Percentiles rank a stretch among this genome's conserved stretches.
Conservation (phyloP, 2,113 vertebrate species). For the Prunella himalayana region DNA sequence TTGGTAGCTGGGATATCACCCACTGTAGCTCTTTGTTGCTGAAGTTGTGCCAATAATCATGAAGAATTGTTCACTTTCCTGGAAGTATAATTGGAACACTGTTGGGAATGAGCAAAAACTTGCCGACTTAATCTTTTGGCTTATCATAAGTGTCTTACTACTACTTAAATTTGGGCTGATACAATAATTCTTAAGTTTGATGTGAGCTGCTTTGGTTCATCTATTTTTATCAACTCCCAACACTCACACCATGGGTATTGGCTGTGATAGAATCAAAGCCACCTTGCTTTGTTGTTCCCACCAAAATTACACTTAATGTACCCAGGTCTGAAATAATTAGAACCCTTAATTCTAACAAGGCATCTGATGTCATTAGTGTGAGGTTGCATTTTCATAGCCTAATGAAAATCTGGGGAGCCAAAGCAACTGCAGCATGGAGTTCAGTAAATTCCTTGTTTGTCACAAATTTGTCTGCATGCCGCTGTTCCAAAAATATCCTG, state of each 20-base stretch:
- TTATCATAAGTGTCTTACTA: not conserved
- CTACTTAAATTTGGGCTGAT: not conserved
- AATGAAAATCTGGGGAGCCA: not conserved
- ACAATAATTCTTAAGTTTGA: not conserved
- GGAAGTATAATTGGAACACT: not conserved
- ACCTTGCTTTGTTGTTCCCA: not conserved
- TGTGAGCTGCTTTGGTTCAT: not conserved
- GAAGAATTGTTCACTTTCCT: not conserved
- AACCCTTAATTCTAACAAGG: not conserved
- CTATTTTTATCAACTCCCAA: not conserved
- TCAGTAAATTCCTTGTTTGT: not conserved
- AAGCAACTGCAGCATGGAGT: not conserved
- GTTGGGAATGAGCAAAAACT: not conserved
- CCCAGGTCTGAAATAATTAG: not conserved
- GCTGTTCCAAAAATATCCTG: not conserved
- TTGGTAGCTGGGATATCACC: not conserved
- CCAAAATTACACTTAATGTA: not conserved
- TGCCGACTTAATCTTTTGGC: not conserved
- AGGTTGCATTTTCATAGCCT: not conserved
- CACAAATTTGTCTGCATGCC: not conserved
- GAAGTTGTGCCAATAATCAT: not conserved
- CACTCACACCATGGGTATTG: not conserved
- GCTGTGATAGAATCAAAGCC: not conserved
- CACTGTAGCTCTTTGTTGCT: not conserved
- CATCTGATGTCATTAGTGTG: not conserved